Conservation (phyloP, 2,797 vertebrate species). For the Eulemur rubriventer region DNA sequence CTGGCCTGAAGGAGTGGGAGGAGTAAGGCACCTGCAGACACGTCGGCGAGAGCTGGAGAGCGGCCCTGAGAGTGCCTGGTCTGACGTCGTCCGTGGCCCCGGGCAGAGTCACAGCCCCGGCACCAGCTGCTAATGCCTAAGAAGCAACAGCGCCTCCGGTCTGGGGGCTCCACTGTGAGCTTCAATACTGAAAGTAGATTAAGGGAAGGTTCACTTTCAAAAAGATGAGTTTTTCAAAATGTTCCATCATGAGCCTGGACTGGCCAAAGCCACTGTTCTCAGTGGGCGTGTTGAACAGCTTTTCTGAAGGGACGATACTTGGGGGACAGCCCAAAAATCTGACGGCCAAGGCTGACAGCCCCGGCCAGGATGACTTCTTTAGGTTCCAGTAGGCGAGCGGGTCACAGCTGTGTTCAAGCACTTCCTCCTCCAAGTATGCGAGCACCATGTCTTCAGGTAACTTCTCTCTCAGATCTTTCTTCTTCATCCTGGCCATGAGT, state of each 20-base stretch:
- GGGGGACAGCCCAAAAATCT: slow-evolving; percentile 97
- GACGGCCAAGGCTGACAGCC: slow-evolving; percentile 95
- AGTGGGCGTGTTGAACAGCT: slow-evolving; percentile 95
- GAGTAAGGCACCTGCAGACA: slow-evolving; percentile 98
- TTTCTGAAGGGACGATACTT: slow-evolving; percentile 95
- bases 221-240: slow-evolving; percentile 97
- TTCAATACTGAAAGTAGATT: slow-evolving; percentile 99
- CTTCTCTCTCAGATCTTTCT: slow-evolving; percentile 91
- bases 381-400: slow-evolving; percentile 99
- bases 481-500: slow-evolving; percentile 93
- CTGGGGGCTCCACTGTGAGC: slow-evolving; percentile 76
- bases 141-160: slow-evolving; percentile 73
- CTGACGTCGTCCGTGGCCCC: slow-evolving; percentile 86
- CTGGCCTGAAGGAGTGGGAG: slow-evolving; percentile 94
- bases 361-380: slow-evolving; percentile 96
- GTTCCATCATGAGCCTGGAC: slow-evolving; percentile 93
- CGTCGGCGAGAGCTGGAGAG: slow-evolving; percentile 81
- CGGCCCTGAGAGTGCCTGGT: slow-evolving; percentile 81
- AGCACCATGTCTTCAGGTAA: slow-evolving; percentile 94
- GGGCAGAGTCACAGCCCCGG: slow-evolving; percentile 83
- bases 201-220: slow-evolving; percentile 99
- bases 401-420: slow-evolving; percentile 98
- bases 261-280: slow-evolving; percentile 93
- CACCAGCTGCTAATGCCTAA: slow-evolving; percentile 75
- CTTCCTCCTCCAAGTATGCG: slow-evolving; percentile 97